A percentile compares a stretch with the other conserved stretches of the same genome.
These are phyloP conservation scores for Corythucha ciliata DNA, from an alignment of 2,888 invertebrate species.

Conservation along the genomic window DNA sequence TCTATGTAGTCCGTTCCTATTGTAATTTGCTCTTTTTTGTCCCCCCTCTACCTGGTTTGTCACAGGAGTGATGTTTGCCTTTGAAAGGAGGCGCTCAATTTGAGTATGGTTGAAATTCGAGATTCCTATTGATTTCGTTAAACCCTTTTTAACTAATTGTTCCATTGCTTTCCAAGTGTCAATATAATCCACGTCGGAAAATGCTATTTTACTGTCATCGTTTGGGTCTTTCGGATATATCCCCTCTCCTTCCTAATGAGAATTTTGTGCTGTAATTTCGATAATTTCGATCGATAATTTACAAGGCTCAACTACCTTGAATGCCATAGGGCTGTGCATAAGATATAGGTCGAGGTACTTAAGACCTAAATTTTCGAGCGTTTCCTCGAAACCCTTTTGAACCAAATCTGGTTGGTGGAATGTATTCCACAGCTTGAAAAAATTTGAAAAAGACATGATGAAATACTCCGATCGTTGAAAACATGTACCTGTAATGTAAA, in stretches of 20 bases:
- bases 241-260: conserved; percentile 51
- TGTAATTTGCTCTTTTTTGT: too few species aligned
- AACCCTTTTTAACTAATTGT: conserved; percentile 55
- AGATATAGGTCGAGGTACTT: conserved; percentile 78
- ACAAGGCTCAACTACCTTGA: too few species aligned
- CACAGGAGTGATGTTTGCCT: conserved; percentile 54
- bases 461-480: conserved; percentile 61
- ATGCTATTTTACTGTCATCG: conserved; percentile 47
- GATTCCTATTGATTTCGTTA: conserved; percentile 64
- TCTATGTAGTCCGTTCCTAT: too few species aligned
- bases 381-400: conserved; percentile 54
- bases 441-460: conserved; percentile 46
- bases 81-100: conserved; percentile 54
- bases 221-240: conserved; percentile 53
- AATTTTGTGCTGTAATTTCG: too few species aligned
- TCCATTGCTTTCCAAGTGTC: conserved; percentile 72
- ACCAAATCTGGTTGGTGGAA: conserved; percentile 73
- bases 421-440: conserved; percentile 62
- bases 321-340: conserved; percentile 87
- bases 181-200: conserved; percentile 58
- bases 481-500: too few species aligned
- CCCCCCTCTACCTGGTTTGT: conserved; percentile 55
- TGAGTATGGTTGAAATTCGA: conserved; percentile 75
- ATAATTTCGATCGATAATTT: too few species aligned
- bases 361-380: conserved; percentile 62